These are phyloP conservation scores for Mesorhabditis spiculigera DNA, from an alignment of 2,888 invertebrate genomes.

Conservation along the genomic window DNA sequence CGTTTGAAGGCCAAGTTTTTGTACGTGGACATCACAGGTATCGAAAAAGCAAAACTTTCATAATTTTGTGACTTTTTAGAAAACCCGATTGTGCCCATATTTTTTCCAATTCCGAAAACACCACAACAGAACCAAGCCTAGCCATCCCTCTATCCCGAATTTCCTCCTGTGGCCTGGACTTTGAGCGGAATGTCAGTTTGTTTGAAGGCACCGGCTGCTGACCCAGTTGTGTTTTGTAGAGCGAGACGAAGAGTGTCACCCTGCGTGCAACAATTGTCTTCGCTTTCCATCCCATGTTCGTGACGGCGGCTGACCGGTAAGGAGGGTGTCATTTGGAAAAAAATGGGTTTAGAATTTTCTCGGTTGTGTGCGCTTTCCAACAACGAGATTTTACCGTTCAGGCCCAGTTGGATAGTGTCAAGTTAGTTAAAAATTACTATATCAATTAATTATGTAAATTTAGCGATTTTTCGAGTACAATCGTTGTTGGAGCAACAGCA, in stretches of 20 bases:
- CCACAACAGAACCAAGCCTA: not conserved
- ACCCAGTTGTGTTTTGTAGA: conserved; percentile 6
- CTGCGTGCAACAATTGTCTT: conserved; percentile 15
- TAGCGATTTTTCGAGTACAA: not conserved
- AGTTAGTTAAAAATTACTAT: conserved; percentile 10
- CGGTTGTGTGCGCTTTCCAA: conserved; percentile 19
- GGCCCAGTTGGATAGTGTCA: conserved; percentile 12
- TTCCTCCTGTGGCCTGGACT: not conserved
- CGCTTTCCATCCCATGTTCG: conserved; percentile 19
- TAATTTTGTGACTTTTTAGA: not conserved
- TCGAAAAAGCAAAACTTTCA: not conserved
- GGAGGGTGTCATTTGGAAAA: not conserved
- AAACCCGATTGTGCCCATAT: not conserved
- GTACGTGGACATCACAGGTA: conserved; percentile 5
- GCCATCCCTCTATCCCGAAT: not conserved
- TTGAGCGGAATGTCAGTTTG: not conserved
- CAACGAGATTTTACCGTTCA: conserved; percentile 16
- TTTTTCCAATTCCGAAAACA: not conserved
- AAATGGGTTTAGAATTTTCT: conserved; percentile 10
- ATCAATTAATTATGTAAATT: not conserved
- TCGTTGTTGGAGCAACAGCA: not conserved
- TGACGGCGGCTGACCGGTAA: conserved; percentile 14
- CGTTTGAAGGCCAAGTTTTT: conserved; percentile 1
- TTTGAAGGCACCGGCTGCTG: not conserved
- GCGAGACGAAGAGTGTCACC: conserved; percentile 6